phyloP scores from a whole-genome alignment of 2,797 vertebrate genomes.

The Sebastes oblongus region DNA sequence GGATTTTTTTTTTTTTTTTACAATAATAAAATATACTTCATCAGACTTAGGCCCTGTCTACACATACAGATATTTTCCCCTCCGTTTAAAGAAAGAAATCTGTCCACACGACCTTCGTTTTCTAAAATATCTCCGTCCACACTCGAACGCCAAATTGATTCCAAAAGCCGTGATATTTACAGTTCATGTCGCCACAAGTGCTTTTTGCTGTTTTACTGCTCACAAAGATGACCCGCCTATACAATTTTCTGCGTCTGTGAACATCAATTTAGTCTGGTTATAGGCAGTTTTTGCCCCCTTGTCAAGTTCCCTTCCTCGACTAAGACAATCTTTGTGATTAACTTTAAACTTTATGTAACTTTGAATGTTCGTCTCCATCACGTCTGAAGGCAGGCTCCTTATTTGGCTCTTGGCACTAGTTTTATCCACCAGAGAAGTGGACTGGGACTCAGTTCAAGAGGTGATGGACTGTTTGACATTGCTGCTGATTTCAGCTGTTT shows the following conservation, averaged over 20 bases:
- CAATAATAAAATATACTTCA: no score
- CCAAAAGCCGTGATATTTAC: no score
- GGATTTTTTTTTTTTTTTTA: no score
- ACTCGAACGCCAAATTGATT: no score
- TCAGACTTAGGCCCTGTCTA: no score
- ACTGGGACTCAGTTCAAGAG: constrained; percentile 24
- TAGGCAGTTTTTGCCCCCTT: not conserved
- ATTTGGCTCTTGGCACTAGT: not conserved
- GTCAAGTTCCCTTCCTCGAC: not conserved
- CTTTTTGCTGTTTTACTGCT: no score
- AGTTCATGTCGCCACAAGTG: no score
- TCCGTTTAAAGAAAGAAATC: no score
- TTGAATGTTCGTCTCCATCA: not conserved
- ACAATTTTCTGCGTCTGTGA: not conserved
- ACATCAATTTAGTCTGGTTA: not conserved
- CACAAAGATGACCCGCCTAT: not conserved
- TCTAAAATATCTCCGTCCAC: no score
- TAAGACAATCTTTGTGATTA: not conserved
- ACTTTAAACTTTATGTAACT: not conserved
- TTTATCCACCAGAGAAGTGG: constrained; percentile 7
- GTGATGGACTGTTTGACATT: constrained; percentile 7
- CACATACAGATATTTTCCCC: no score
- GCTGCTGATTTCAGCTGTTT: constrained; percentile 24
- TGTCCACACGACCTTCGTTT: no score
- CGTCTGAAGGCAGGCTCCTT: not conserved